Percentiles rank a stretch among this genome's conserved stretches.
Evolutionary conservation across 1,140 invertebrate genomes (phyloP).

Genomic region (Brachystomella parvula): DNA sequence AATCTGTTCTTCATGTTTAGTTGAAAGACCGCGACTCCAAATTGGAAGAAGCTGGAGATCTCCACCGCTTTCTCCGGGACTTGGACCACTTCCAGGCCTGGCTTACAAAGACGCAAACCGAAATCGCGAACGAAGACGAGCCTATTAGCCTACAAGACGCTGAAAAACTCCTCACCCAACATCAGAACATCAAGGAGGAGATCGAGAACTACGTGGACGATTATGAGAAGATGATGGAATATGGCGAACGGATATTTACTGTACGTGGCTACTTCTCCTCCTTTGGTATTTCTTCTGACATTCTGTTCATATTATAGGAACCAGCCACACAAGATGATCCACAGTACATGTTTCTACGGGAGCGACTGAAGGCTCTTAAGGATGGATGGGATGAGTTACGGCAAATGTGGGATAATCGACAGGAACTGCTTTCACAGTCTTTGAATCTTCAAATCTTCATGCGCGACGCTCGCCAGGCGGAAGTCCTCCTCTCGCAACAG

Average conservation of each 20-base stretch:
- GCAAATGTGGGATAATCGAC: conserved; percentile 99
- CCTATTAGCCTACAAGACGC: conserved; percentile 93
- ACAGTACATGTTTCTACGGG: conserved; percentile 97
- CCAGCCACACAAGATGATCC: conserved; percentile 82
- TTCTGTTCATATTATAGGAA: conserved; percentile 47
- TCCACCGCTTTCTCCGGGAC: conserved; percentile 96
- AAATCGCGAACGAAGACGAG: conserved; percentile 95
- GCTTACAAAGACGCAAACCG: conserved; percentile 95
- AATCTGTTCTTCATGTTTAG: conserved; percentile 43
- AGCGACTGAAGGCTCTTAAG: conserved; percentile 90
- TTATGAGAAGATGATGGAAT: conserved; percentile 98
- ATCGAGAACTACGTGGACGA: conserved; percentile 98
- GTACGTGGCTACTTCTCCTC: conserved; percentile 46
- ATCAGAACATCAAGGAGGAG: conserved; percentile 95
- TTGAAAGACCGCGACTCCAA: conserved; percentile 95
- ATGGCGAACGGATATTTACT: conserved; percentile 87
- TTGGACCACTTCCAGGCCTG: conserved; percentile 99
- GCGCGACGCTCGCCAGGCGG: conserved; percentile 92
- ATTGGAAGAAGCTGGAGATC: conserved; percentile 94
- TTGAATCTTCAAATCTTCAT: conserved; percentile 92
- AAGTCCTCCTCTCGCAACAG: conserved; percentile 94
- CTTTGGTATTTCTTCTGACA: background rate
- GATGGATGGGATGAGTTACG: conserved; percentile 98
- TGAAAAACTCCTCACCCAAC: conserved; percentile 90
- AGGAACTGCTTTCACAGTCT: conserved; percentile 87